Base-by-base conservation (phyloP, 2,888 invertebrate species). In the Scaeva pyrastri region DNA sequence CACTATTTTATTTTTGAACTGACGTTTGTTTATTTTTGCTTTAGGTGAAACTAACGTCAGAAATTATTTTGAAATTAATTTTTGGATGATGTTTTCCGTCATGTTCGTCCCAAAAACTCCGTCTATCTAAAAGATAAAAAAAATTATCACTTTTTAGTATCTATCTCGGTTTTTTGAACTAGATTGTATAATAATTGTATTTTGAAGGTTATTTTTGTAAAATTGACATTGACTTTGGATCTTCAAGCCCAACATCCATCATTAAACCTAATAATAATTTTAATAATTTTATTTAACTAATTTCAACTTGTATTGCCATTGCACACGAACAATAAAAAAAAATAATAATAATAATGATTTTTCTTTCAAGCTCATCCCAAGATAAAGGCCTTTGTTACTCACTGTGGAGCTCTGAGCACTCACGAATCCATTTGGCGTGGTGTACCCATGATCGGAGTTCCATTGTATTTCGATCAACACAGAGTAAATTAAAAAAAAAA, bases 381-480 rank as follows among this genome's bases (percentile, higher is more conserved):
- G 45, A 45, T 90, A 0, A 91, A 89, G 64, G 90, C 88, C 0
- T 90, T 91, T 55, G 77, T 92, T 2, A 90, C 90, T 0, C 91
- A 91, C 82, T 90, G 89, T 21, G 92, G 92, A 16, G 90, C 90
- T 10, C 88, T 92, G 11, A 90, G 90, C 21, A 83, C 90, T 0
- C 90, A 90, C 11, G 92, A 92, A 76, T 89, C 92, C 0, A 85
- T 89, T 2, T 90, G 90, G 86, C 81, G 89, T 87, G 92, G 90
- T 0, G 89, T 91, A 6, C 92, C 92, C 0, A 89, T 91, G 66
- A 82, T 92, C 58, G 90, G 90, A 0, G 70, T 92, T 16, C 91
- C 92, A 7, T 62, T 91, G 11, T 88, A 89, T 10, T 81, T 90
- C n/a, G 91, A 92, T 68, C 91, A 92, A 68, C 81, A 84, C 45